phyloP scores from a whole-genome alignment of 2,888 invertebrate species.

The Theodoxus fluviatilis region DNA sequence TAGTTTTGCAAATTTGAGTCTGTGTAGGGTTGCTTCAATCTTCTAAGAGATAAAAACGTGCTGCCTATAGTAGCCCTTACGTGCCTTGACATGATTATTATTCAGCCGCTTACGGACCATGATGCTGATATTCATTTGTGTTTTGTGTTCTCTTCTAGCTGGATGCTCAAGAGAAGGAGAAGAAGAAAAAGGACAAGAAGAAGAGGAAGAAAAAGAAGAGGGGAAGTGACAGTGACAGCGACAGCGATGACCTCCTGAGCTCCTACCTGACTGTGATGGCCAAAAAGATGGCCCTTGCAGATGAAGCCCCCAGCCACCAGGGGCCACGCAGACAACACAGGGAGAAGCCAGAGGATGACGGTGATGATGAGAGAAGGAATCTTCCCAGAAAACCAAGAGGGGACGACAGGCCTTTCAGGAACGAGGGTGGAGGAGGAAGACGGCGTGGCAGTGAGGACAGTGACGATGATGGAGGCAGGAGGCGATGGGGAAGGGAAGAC shows the following conservation, averaged over 20 bases:
- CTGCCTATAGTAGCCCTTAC: no score
- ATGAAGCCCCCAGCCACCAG: background rate
- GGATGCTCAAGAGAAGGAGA: no score
- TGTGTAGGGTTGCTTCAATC: no score
- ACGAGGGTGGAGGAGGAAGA: background rate
- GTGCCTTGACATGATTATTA: no score
- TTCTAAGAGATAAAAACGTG: no score
- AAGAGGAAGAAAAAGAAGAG: conserved; percentile 60
- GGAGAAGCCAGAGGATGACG: conserved; percentile 12
- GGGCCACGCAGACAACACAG: background rate
- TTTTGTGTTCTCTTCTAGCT: no score
- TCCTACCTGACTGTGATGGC: conserved; percentile 57
- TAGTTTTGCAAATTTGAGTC: no score
- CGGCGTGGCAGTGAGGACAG: background rate
- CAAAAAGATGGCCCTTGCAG: conserved; percentile 42
- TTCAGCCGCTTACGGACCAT: no score
- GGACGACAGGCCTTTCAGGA: background rate
- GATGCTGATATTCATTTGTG: no score
- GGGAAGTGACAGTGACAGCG: conserved; percentile 37
- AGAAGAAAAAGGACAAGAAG: conserved; percentile 67
- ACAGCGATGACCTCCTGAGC: conserved; percentile 50
- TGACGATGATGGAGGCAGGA: background rate
- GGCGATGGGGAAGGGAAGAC: background rate
- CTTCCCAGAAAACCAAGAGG: conserved; percentile 1
- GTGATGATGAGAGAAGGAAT: conserved; percentile 2